These are phyloP conservation scores for Danio tinwini DNA, from an alignment of 2,797 vertebrate species.

Conservation along the genomic window DNA sequence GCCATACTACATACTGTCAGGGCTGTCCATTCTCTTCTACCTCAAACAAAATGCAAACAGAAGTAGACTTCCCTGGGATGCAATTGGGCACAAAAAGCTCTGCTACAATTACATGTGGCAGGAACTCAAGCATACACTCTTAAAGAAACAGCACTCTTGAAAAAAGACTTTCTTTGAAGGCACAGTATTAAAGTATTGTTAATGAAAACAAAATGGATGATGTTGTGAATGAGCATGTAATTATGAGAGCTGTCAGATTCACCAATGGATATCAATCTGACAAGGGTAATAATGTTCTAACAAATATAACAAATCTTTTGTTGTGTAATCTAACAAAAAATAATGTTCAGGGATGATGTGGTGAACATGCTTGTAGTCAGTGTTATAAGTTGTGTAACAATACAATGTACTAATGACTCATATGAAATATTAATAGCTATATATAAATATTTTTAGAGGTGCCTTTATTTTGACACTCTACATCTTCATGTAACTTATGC, in stretches of 20 bases:
- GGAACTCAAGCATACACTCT: not conserved
- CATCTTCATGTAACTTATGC: no score
- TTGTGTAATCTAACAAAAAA: no score
- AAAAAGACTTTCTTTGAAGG: not conserved
- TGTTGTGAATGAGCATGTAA: not conserved
- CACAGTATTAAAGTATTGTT: no score
- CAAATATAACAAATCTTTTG: no score
- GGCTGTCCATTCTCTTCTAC: not conserved
- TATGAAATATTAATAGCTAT: no score
- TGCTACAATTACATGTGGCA: not conserved
- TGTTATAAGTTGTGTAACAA: no score
- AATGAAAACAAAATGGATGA: no score
- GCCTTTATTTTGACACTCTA: no score
- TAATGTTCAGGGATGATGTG: not conserved
- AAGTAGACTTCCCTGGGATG: not conserved
- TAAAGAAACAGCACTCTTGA: not conserved
- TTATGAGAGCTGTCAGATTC: not conserved
- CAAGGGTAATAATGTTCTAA: no score
- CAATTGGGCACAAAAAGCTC: not conserved
- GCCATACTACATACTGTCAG: slow-evolving; percentile 28
- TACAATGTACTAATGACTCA: no score
- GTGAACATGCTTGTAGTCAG: not conserved
- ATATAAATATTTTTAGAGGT: no score
- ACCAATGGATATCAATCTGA: not conserved
- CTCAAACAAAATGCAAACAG: not conserved